These are phyloP conservation scores for Mixornis gularis DNA, from an alignment of 2,113 vertebrate species.

Conservation along the genomic window DNA sequence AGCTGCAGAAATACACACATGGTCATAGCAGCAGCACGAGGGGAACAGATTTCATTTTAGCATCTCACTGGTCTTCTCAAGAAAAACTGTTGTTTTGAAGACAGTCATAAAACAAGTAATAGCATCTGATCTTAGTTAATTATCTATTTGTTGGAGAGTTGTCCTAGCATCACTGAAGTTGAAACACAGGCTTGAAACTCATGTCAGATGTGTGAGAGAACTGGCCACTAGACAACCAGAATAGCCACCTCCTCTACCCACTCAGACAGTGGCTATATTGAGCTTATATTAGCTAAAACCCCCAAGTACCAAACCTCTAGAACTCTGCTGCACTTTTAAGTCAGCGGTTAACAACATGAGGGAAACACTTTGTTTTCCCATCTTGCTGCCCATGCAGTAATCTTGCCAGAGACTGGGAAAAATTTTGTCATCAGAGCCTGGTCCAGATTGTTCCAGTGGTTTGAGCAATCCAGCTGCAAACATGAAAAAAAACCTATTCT, in stretches of 20 bases:
- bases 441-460: background rate
- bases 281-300: background rate
- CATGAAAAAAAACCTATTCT: background rate
- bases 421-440: background rate
- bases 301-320: background rate
- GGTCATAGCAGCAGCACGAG: background rate
- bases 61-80: background rate
- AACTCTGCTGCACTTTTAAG: background rate
- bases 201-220: background rate
- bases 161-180: background rate
- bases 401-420: background rate
- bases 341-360: rapidly evolving
- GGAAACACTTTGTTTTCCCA: background rate
- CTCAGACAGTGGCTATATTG: background rate
- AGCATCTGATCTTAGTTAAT: background rate
- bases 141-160: background rate
- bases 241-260: background rate
- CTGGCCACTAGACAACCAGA: background rate
- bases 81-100: background rate
- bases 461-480: background rate
- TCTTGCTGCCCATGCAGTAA: background rate
- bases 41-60: background rate
- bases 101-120: background rate
- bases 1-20: background rate
- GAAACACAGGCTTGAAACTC: background rate